Conservation (phyloP, 2,888 invertebrate genomes). For the Andrena trimmerana region DNA sequence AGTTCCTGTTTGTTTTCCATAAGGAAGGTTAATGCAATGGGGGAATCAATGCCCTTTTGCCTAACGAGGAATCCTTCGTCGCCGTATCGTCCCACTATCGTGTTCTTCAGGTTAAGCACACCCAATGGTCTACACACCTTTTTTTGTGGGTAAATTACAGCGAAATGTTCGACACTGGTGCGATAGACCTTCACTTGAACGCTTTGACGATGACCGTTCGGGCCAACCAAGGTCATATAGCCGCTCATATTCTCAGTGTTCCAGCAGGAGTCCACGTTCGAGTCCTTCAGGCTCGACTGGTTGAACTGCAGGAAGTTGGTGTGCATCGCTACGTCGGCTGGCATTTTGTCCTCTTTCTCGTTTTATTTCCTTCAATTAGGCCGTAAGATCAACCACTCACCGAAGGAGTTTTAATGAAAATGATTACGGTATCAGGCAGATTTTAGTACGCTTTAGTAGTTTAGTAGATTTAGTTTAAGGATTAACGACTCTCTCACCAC, state of each 20-base stretch:
- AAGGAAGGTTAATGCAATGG: slow-evolving; percentile 87
- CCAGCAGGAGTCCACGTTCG: slow-evolving; percentile 84
- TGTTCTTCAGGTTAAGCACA: slow-evolving; percentile 88
- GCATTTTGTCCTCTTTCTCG: slow-evolving; percentile 76
- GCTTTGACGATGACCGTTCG: slow-evolving; percentile 87
- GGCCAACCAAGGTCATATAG: slow-evolving; percentile 87
- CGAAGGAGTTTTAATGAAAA: background rate
- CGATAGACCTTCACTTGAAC: slow-evolving; percentile 89
- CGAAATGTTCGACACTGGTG: slow-evolving; percentile 89
- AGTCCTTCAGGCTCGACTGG: slow-evolving; percentile 76
- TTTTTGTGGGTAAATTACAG: slow-evolving; percentile 89
- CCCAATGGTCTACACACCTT: slow-evolving; percentile 88
- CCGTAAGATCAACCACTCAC: background rate
- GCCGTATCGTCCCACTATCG: slow-evolving; percentile 86
- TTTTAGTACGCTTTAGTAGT: background rate
- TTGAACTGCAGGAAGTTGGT: slow-evolving; percentile 80
- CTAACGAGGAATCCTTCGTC: slow-evolving; percentile 87
- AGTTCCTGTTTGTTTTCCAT: slow-evolving; percentile 87
- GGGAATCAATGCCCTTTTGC: slow-evolving; percentile 88
- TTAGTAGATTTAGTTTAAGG: no score
- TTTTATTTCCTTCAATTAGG: background rate
- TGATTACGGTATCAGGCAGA: background rate
- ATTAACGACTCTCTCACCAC: background rate
- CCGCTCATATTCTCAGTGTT: slow-evolving; percentile 89
- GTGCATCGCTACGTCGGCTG: slow-evolving; percentile 84